A percentile compares a stretch with the other conserved stretches of the same genome.
phyloP scores from a whole-genome alignment of 2,113 vertebrate species.

The Hirundichthys speculiger region DNA sequence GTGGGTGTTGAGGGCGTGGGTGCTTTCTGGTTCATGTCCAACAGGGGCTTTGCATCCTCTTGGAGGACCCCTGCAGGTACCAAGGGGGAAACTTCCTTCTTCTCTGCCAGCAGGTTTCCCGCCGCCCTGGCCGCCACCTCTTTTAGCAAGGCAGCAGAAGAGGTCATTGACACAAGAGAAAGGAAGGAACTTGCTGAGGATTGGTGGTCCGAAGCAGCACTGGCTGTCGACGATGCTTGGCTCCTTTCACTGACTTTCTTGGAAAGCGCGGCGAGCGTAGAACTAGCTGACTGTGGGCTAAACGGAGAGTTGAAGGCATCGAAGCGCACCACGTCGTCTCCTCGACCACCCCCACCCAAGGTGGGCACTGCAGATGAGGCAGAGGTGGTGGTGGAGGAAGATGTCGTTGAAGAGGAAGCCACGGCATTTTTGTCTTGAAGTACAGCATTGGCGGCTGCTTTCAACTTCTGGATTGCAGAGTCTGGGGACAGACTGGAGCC shows the following conservation, averaged over 20 bases:
- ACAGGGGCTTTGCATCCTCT: slow-evolving; percentile 89
- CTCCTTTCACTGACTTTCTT: slow-evolving; percentile 98
- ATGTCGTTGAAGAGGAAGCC: slow-evolving; percentile 72
- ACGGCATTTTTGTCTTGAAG: slow-evolving; percentile 94
- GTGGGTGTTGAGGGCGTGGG: slow-evolving; percentile 87
- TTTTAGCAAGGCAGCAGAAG: slow-evolving; percentile 96
- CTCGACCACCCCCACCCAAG: slow-evolving; percentile 72
- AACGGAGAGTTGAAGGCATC: slow-evolving; percentile 96
- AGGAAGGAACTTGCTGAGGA: slow-evolving; percentile 92
- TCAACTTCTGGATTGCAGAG: slow-evolving; percentile 97
- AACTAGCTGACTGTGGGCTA: slow-evolving; percentile 97
- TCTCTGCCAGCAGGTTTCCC: slow-evolving; percentile 93
- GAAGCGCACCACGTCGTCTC: slow-evolving; percentile 90
- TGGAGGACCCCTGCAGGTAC: slow-evolving; percentile 75
- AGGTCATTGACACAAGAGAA: slow-evolving; percentile 97
- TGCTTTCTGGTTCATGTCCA: slow-evolving; percentile 94
- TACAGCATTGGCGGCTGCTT: slow-evolving; percentile 95
- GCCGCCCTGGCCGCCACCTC: slow-evolving; percentile 97
- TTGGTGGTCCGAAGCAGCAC: slow-evolving; percentile 81
- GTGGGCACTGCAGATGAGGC: slow-evolving; percentile 70
- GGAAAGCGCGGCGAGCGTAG: slow-evolving; percentile 95
- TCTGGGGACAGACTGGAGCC: slow-evolving; percentile 93
- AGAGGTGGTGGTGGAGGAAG: slow-evolving; percentile 78
- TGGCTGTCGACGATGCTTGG: slow-evolving; percentile 81
- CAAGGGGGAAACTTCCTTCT: slow-evolving; percentile 84